Conservation (phyloP, 2,113 vertebrate genomes). For the Potamarius usumacintae region DNA sequence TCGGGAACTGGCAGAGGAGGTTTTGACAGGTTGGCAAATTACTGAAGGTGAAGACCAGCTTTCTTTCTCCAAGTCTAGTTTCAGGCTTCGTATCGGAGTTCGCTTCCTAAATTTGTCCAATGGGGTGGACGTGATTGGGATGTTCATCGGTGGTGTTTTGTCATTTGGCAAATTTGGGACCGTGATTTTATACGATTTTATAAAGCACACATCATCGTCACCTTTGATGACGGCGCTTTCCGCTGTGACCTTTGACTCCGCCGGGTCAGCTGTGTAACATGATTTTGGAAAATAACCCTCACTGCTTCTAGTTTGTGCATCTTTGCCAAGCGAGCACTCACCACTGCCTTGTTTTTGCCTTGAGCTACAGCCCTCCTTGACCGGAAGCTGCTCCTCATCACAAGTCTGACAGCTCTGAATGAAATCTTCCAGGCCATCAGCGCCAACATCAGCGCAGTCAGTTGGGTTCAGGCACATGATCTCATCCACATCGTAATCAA, state of each 20-base stretch:
- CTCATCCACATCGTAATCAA: slow-evolving; percentile 51
- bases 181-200: background rate
- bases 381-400: background rate
- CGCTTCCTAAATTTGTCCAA: background rate
- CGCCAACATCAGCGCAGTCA: background rate
- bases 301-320: slow-evolving; percentile 8
- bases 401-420: background rate
- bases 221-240: background rate
- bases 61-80: background rate
- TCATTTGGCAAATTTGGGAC: background rate
- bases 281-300: slow-evolving; percentile 51
- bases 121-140: slow-evolving; percentile 31
- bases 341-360: background rate
- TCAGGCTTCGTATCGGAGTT: background rate
- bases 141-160: background rate
- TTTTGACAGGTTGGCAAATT: background rate
- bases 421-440: background rate
- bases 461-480: slow-evolving; percentile 57
- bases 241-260: background rate
- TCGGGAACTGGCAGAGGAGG: background rate
- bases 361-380: background rate
- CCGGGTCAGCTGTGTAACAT: background rate
- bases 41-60: background rate
- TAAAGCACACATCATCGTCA: background rate
- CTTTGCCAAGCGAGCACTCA: background rate